A percentile compares a stretch with the other conserved stretches of the same genome.
phyloP scores from a whole-genome alignment of 2,797 vertebrate species.

The Hypotaenidia philippensis region DNA sequence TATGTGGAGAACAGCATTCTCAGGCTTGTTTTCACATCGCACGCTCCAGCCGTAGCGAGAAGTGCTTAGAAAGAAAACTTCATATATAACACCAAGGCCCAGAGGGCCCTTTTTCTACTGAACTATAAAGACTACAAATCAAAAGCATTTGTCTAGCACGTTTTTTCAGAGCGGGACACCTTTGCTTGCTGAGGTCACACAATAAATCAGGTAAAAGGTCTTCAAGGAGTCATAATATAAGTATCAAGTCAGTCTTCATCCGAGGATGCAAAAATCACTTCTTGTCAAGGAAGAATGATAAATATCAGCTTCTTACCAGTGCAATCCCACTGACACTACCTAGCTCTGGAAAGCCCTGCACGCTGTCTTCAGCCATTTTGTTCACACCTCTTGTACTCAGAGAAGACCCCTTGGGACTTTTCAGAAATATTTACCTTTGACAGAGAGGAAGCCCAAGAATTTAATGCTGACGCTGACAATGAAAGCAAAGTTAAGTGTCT shows the following conservation, averaged over 20 bases:
- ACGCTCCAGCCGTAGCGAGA: neutral
- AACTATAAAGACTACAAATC: conserved; percentile 14
- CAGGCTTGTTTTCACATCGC: neutral
- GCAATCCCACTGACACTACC: neutral
- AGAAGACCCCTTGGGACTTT: neutral
- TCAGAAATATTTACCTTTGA: neutral
- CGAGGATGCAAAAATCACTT: conserved; percentile 10
- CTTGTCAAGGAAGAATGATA: neutral
- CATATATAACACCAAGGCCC: neutral
- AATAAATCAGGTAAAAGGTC: conserved; percentile 3
- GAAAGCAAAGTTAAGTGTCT: neutral
- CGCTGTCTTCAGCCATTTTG: neutral
- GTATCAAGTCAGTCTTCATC: neutral
- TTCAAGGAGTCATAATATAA: neutral
- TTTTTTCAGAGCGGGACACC: neutral
- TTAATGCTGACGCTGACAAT: neutral
- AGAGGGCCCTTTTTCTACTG: neutral
- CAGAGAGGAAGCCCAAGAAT: neutral
- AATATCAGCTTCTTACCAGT: neutral
- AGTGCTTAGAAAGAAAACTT: neutral
- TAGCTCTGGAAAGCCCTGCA: neutral
- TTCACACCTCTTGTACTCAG: neutral
- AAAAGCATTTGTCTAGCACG: neutral
- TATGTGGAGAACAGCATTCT: neutral
- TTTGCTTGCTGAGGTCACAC: neutral